phyloP scores from a whole-genome alignment of 2,888 invertebrate species.

The Melipona beecheii region DNA sequence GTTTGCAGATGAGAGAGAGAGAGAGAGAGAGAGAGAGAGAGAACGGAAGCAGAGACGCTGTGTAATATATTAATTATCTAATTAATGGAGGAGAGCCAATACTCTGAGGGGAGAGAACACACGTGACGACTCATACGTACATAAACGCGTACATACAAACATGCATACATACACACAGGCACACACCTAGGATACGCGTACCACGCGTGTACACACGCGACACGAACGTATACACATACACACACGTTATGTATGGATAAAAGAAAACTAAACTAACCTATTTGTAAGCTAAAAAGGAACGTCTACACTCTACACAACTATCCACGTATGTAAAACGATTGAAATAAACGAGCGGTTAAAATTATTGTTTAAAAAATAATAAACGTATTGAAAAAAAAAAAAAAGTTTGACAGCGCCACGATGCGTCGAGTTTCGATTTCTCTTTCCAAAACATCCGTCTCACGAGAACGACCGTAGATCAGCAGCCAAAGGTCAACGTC shows the following conservation, averaged over 20 bases:
- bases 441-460: background rate
- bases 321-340: conserved; percentile 83
- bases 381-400: conserved; percentile 71
- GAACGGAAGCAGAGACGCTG: conserved; percentile 73
- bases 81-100: conserved; percentile 80
- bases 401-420: conserved; percentile 26
- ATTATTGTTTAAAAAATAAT: conserved; percentile 83
- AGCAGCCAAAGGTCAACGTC: background rate
- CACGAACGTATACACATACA: conserved; percentile 33
- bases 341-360: conserved; percentile 83
- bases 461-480: background rate
- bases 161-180: conserved; percentile 24
- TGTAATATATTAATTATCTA: conserved; percentile 82
- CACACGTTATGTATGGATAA: conserved; percentile 46
- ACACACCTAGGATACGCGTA: conserved; percentile 41
- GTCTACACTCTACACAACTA: conserved; percentile 81
- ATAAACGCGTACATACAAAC: conserved; percentile 20
- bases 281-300: conserved; percentile 81
- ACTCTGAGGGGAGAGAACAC: conserved; percentile 71
- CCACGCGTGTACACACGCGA: conserved; percentile 32
- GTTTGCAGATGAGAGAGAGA: conserved; percentile 32
- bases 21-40: conserved; percentile 25
- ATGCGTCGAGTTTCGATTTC: background rate
- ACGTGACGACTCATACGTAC: conserved; percentile 51
- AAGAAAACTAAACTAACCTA: conserved; percentile 79